Conservation (phyloP, 2,888 invertebrate species). For the Plusia festucae region DNA sequence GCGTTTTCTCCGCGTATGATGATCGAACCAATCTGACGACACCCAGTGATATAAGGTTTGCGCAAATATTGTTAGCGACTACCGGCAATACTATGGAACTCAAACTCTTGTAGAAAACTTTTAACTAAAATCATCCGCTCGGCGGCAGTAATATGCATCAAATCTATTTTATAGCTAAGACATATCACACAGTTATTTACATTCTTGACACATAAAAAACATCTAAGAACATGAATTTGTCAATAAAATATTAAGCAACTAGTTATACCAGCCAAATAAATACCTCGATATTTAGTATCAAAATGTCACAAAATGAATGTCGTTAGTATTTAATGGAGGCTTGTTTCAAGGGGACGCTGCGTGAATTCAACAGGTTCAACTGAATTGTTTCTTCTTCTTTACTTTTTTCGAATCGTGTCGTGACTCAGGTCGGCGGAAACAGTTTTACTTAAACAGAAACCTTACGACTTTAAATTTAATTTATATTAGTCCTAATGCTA, state of each 20-base stretch:
- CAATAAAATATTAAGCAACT: constrained; percentile 68
- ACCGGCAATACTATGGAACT: constrained; percentile 51
- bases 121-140: constrained; percentile 18
- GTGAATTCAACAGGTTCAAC: neutral
- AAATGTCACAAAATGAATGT: constrained; percentile 60
- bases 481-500: constrained; percentile 39
- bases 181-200: constrained; percentile 61
- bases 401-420: constrained; percentile 35
- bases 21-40: constrained; percentile 57
- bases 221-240: constrained; percentile 54
- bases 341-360: constrained; percentile 23
- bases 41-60: constrained; percentile 70
- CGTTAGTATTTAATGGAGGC: constrained; percentile 28
- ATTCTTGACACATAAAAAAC: constrained; percentile 60
- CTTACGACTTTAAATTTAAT: constrained; percentile 50
- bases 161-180: constrained; percentile 56
- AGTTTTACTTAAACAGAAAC: constrained; percentile 40
- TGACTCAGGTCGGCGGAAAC: constrained; percentile 40
- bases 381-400: constrained; percentile 2
- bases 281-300: constrained; percentile 55
- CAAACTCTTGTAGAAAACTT: constrained; percentile 34
- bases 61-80: constrained; percentile 66
- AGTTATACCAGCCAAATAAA: constrained; percentile 66
- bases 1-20: constrained; percentile 63
- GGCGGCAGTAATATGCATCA: constrained; percentile 35